Evolutionary conservation across 2,888 invertebrate genomes (phyloP).

Genomic region (Lithodes maja): DNA sequence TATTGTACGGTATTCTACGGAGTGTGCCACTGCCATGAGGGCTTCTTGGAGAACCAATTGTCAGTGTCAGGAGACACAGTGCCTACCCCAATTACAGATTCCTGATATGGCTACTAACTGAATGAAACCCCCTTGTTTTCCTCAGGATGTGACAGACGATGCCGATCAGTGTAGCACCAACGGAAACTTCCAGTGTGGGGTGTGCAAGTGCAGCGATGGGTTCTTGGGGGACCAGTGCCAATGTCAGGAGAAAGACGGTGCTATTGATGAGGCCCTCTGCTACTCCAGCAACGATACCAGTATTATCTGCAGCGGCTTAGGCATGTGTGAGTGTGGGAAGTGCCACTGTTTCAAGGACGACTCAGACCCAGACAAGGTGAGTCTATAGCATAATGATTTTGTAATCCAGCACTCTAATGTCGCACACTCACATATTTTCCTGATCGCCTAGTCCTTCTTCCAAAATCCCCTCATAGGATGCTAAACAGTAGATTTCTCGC

Average conservation of each 20-base stretch:
- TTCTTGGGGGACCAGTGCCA: slow-evolving; percentile 74
- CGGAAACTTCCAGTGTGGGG: slow-evolving; percentile 92
- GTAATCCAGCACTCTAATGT: too few relatives aligned
- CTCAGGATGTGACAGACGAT: slow-evolving; percentile 33
- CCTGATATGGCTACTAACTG: too few relatives aligned
- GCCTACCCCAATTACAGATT: too few relatives aligned
- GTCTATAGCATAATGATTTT: too few relatives aligned
- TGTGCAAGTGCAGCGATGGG: slow-evolving; percentile 82
- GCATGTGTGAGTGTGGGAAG: slow-evolving; percentile 87
- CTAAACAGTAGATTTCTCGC: too few relatives aligned
- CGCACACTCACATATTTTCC: too few relatives aligned
- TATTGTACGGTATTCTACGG: too few relatives aligned
- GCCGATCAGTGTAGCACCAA: slow-evolving; percentile 74
- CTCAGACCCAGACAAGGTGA: too few relatives aligned
- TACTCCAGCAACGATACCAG: slow-evolving; percentile 81
- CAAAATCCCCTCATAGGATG: too few relatives aligned
- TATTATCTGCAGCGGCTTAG: slow-evolving; percentile 84
- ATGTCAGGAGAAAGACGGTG: slow-evolving; percentile 71
- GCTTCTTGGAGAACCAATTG: too few relatives aligned
- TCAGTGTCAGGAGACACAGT: background rate
- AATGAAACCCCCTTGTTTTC: background rate
- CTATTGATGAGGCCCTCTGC: slow-evolving; percentile 75
- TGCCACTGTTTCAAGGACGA: slow-evolving; percentile 80
- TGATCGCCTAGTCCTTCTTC: too few relatives aligned
- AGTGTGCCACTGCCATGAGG: too few relatives aligned